These are phyloP conservation scores for Agrochola circellaris DNA, from an alignment of 2,888 invertebrate genomes.

Conservation along the genomic window DNA sequence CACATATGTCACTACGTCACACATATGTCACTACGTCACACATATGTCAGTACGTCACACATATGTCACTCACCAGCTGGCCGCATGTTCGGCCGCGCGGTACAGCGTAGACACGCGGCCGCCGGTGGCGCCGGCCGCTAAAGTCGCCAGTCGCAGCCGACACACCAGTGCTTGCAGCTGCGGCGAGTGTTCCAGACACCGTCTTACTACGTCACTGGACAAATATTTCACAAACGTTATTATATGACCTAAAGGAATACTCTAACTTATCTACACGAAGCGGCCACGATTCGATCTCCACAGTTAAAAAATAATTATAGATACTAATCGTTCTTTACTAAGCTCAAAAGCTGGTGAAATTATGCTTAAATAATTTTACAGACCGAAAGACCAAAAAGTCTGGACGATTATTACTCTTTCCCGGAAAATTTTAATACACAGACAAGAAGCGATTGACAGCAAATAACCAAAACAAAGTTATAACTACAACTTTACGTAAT, in stretches of 20 bases:
- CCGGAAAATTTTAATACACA: background rate
- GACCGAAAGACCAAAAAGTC: background rate
- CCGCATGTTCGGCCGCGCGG: conserved; percentile 82
- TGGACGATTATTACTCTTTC: background rate
- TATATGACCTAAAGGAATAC: background rate
- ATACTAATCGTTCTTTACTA: background rate
- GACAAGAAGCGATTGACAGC: background rate
- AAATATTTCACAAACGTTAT: background rate
- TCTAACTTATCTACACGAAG: background rate
- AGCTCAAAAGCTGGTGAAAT: background rate
- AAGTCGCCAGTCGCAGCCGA: conserved; percentile 92
- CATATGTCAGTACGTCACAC: too few species aligned
- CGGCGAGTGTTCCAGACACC: conserved; percentile 95
- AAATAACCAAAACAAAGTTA: conserved; percentile 7
- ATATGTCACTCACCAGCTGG: conserved; percentile 82
- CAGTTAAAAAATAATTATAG: background rate
- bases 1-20: conserved; percentile 4
- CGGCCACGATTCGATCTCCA: background rate
- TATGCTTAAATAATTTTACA: too few species aligned
- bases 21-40: conserved; percentile 4
- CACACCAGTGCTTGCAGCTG: conserved; percentile 94
- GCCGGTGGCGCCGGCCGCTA: conserved; percentile 91
- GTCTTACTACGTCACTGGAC: conserved; percentile 92
- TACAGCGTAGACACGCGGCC: conserved; percentile 85
- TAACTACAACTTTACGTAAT: background rate